Percentiles rank a stretch among this genome's conserved stretches.
Conservation (phyloP, 2,113 vertebrate genomes). For the Nettapus auritus region DNA sequence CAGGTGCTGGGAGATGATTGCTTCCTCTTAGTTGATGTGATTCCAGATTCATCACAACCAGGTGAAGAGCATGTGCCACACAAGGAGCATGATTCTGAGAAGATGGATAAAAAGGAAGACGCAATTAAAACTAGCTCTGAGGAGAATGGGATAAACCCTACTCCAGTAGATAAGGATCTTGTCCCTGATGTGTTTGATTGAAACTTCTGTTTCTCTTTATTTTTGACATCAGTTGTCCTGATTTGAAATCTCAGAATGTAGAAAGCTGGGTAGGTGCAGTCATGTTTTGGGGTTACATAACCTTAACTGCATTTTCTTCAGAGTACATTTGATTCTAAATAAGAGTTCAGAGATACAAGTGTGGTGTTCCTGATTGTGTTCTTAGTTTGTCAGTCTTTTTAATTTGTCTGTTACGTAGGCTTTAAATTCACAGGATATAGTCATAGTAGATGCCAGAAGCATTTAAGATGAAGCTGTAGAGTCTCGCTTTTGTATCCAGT, state of each 20-base stretch:
- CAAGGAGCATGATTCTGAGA: slow-evolving; percentile 31
- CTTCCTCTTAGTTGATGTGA: slow-evolving; percentile 31
- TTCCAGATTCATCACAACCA: slow-evolving; percentile 17
- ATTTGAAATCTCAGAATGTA: background rate
- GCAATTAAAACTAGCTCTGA: background rate
- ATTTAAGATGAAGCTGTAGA: background rate
- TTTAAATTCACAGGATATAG: background rate
- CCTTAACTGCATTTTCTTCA: background rate
- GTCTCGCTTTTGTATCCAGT: background rate
- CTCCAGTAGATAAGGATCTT: background rate
- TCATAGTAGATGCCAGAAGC: background rate
- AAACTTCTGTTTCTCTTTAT: slow-evolving; percentile 1
- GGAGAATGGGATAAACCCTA: background rate
- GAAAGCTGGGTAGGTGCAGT: background rate
- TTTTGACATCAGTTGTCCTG: slow-evolving; percentile 4
- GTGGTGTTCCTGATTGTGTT: background rate
- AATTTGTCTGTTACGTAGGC: accelerated
- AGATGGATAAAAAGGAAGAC: background rate
- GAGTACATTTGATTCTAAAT: background rate
- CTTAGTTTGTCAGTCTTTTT: background rate
- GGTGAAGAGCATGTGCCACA: background rate
- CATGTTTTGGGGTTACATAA: background rate
- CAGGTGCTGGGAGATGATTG: slow-evolving; percentile 74
- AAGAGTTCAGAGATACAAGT: background rate
- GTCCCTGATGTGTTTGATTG: background rate